Base-by-base conservation (phyloP, 1,140 invertebrate species). In the Drosophila sturtevanti region DNA sequence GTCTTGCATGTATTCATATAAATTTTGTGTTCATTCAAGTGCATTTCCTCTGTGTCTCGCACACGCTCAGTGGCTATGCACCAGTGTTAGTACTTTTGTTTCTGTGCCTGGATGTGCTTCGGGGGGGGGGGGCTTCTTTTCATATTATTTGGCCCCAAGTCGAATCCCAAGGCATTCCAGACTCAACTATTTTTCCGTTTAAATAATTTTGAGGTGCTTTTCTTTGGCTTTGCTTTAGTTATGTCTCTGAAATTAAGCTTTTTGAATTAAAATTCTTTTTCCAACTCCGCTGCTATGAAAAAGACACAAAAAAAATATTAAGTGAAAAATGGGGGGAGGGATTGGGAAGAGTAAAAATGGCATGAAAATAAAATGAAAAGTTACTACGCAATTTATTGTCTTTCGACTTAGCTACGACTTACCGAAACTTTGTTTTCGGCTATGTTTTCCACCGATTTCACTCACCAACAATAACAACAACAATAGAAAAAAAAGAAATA, bases 1-100 rank as follows among this genome's bases (percentile, higher is more conserved):
- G 63, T 78, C 79, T 70, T 87, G 72, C 76, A 72, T 82, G 79
- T 77, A 84, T 84, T 84, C 80, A 89, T 84, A 89, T 89, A 89
- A 84, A 80, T 89, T 89, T 79, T 89, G 84, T 89, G 84, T 89
- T 89, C 89, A 89, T 89, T 89, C 84, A 85, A 76, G 70, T 89
- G 84, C 79, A 89, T 89, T 89, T 89, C 85, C 84, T 89, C 84
- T 80, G 84, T 77, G 79, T 58, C 84, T 79, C 79, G 80, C 84
- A 72, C 79, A 73, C 63, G 61, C 68, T 70, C 70, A 87, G 82
- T 86, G 79, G 81, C 79, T 65, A 69, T 62, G 44, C 54, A 74
- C 61, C 7, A 48, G 35, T 21, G 51, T 16, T 5, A 24, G 12
- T 4, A 14, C 18, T 16, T 48, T 34, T 65, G 59, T 24, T 41